These are phyloP conservation scores for Lasioglossum malachurum DNA, from an alignment of 2,888 invertebrate genomes.

Conservation along the genomic window DNA sequence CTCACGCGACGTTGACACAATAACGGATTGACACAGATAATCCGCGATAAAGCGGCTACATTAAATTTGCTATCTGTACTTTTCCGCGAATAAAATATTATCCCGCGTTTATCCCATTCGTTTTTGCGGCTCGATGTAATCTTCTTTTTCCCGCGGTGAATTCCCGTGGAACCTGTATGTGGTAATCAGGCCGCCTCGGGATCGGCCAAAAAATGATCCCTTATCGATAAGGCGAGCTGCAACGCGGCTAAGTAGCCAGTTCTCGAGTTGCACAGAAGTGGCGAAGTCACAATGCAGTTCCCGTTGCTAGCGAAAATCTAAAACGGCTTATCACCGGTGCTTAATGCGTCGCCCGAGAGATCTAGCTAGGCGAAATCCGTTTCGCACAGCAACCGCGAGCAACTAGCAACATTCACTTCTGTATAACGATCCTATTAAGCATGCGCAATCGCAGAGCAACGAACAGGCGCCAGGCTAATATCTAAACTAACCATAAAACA, in stretches of 20 bases:
- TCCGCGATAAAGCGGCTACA: not conserved
- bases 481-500: slow-evolving; percentile 46
- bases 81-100: not conserved
- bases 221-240: not conserved
- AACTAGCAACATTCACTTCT: slow-evolving; percentile 47
- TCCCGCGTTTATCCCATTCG: not conserved
- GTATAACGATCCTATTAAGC: slow-evolving; percentile 41
- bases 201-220: not conserved
- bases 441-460: slow-evolving; percentile 39
- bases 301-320: slow-evolving; percentile 22
- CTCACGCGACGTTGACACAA: not conserved
- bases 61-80: not conserved
- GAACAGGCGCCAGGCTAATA: slow-evolving; percentile 48
- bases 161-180: not conserved
- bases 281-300: slow-evolving; percentile 1
- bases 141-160: not conserved
- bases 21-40: not conserved
- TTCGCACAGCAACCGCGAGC: not conserved
- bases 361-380: slow-evolving; percentile 8
- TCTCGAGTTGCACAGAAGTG: not conserved
- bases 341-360: slow-evolving; percentile 14
- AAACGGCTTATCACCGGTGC: slow-evolving; percentile 17
- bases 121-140: not conserved
- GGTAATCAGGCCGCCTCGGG: not conserved
- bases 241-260: not conserved